Evolutionary conservation across 1,140 invertebrate species (phyloP), one percentile per base, ranked within the genome.

Genomic region (Battus philenor): DNA sequence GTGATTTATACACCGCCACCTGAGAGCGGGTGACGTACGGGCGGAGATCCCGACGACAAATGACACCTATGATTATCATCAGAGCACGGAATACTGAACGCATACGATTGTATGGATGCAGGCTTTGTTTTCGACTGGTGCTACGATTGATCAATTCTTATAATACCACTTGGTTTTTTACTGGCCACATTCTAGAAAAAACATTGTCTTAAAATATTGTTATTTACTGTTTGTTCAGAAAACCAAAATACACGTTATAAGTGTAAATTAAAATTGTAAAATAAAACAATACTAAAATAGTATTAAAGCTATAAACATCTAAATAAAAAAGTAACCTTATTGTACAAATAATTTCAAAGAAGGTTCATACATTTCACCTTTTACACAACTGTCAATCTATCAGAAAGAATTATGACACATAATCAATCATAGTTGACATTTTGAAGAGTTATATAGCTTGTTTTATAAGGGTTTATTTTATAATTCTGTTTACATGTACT

Each of bases 381-480:
- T n/a, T n/a, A n/a, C n/a, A n/a, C n/a, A n/a, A n/a, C n/a, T n/a
- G n/a, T n/a, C n/a, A n/a, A n/a, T n/a, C n/a, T n/a, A n/a, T n/a
- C n/a, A n/a, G n/a, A n/a, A n/a, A n/a, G n/a, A n/a, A n/a, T n/a
- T n/a, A 24, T 26, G 34, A 22, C 34, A 39, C 10, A 13, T 20
- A 13, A 24, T 3, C 4, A 39, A 39, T 13, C 17, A 18, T 17
- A 16, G 11, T 36, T 18, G 18, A 22, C 18, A 36, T 36, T 39
- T 39, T 39, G 18, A 24, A 39, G n/a, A 13, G 10, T 44, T 22
- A 32, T 52, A 47, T 54, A 54, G 36, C 51, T 32, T 53, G 52
- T 64, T 68, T 61, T 68, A 31, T 59, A 64, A 31, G 26, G 29
- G 50, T 75, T 76, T 76, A 71, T 77, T 77, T 76, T 76, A 27